Evolutionary conservation across 2,113 vertebrate species (phyloP).

Genomic region (Bubo scandiacus): DNA sequence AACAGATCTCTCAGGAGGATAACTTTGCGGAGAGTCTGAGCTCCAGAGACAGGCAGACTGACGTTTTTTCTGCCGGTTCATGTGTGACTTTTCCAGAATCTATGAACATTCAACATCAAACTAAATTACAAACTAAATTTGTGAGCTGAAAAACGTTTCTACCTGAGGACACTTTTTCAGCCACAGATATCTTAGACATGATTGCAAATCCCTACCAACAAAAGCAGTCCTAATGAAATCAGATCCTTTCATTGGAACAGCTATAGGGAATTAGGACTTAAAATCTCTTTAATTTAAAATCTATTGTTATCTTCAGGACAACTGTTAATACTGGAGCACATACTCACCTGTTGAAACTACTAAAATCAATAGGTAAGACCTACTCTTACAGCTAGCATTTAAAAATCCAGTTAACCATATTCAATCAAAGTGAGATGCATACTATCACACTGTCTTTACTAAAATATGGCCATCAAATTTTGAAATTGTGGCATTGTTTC

Average conservation of each 20-base stretch:
- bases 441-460: background rate
- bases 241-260: background rate
- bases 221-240: background rate
- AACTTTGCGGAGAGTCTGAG: background rate
- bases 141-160: background rate
- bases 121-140: background rate
- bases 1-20: background rate
- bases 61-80: background rate
- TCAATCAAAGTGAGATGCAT: background rate
- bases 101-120: background rate
- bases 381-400: background rate
- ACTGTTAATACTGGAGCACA: background rate
- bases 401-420: background rate
- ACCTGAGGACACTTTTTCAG: background rate
- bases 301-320: background rate
- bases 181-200: background rate
- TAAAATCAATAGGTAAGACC: background rate
- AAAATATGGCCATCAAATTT: background rate
- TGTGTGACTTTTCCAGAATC: background rate
- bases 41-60: background rate
- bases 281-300: slow-evolving; percentile 3
- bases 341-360: background rate
- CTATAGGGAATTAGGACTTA: background rate
- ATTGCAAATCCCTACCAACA: background rate
- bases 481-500: background rate